Evolutionary conservation across 2,113 vertebrate genomes (phyloP).

Genomic region (western clawed frog (Xenopus tropicalis)): DNA sequence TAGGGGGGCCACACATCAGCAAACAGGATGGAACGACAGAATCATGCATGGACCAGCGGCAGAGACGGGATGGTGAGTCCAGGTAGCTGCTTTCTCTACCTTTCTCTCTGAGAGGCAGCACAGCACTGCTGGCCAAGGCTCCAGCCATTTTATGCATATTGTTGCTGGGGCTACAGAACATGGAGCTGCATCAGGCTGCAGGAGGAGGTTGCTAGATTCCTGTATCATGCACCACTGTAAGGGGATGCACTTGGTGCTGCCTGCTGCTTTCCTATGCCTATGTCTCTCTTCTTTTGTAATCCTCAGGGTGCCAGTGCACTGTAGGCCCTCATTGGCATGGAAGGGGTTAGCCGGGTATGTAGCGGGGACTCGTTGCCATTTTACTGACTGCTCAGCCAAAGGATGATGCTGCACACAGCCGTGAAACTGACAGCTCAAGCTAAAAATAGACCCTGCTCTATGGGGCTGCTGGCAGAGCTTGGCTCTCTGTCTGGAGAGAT

Average conservation of each 20-base stretch:
- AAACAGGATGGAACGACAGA: slow-evolving; percentile 38
- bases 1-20: slow-evolving; percentile 20
- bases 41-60: slow-evolving; percentile 31
- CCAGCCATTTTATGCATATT: slow-evolving; percentile 43
- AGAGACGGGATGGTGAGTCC: slow-evolving; percentile 46
- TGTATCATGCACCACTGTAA: slow-evolving; percentile 36
- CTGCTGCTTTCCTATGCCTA: slow-evolving; percentile 16
- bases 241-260: slow-evolving; percentile 16
- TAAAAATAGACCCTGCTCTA: slow-evolving; percentile 34
- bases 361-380: slow-evolving; percentile 24
- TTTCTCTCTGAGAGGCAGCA: slow-evolving; percentile 44
- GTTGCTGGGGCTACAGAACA: slow-evolving; percentile 41
- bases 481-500: slow-evolving; percentile 6
- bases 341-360: slow-evolving; percentile 31
- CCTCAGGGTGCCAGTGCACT: background rate
- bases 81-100: slow-evolving; percentile 44
- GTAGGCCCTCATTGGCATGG: background rate
- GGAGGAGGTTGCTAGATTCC: slow-evolving; percentile 35
- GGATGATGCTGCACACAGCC: slow-evolving; percentile 38
- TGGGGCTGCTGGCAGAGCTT: slow-evolving; percentile 26
- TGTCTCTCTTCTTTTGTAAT: slow-evolving; percentile 14
- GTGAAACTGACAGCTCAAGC: slow-evolving; percentile 34
- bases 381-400: slow-evolving; percentile 27
- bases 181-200: slow-evolving; percentile 32
- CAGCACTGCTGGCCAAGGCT: slow-evolving; percentile 33